Percentiles rank a stretch among this genome's conserved stretches.
phyloP scores from a whole-genome alignment of 2,888 invertebrate species.

The Axea sp. region DNA sequence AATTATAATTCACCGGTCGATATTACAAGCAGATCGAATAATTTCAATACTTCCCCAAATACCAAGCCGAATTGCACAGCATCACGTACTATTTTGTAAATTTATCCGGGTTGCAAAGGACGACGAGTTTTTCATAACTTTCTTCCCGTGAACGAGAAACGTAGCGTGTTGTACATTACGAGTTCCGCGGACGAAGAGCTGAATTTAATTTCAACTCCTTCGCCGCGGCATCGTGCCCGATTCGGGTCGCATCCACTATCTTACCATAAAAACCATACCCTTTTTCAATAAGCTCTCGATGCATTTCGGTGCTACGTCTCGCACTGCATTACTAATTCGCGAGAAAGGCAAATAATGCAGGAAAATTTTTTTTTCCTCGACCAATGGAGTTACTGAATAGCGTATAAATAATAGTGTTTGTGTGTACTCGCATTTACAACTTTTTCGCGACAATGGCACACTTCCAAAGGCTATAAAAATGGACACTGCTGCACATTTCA shows the following conservation, averaged over 20 bases:
- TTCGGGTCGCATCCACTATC: slow-evolving; percentile 37
- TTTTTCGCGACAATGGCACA: slow-evolving; percentile 43
- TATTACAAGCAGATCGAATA: slow-evolving; percentile 10
- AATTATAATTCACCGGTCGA: slow-evolving; percentile 4
- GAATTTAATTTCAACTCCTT: slow-evolving; percentile 54
- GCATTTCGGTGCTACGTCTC: slow-evolving; percentile 46
- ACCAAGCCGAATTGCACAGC: slow-evolving; percentile 1
- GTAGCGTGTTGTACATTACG: slow-evolving; percentile 52
- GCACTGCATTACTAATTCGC: slow-evolving; percentile 54
- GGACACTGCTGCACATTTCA: slow-evolving; percentile 26
- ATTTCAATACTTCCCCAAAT: slow-evolving; percentile 3
- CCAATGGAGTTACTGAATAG: slow-evolving; percentile 31
- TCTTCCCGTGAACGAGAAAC: slow-evolving; percentile 48
- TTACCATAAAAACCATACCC: slow-evolving; percentile 44
- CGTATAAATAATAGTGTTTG: slow-evolving; percentile 50
- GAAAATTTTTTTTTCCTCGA: slow-evolving; percentile 26
- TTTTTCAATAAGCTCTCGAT: slow-evolving; percentile 58
- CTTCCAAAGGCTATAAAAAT: slow-evolving; percentile 47
- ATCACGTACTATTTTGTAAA: slow-evolving; percentile 62
- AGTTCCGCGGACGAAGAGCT: slow-evolving; percentile 54
- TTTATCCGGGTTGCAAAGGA: slow-evolving; percentile 49
- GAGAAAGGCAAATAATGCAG: slow-evolving; percentile 6
- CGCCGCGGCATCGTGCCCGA: slow-evolving; percentile 41
- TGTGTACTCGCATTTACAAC: slow-evolving; percentile 22
- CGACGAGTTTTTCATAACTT: slow-evolving; percentile 61